Evolutionary conservation across 2,797 vertebrate species (phyloP).

Genomic region (Momotus momota): DNA sequence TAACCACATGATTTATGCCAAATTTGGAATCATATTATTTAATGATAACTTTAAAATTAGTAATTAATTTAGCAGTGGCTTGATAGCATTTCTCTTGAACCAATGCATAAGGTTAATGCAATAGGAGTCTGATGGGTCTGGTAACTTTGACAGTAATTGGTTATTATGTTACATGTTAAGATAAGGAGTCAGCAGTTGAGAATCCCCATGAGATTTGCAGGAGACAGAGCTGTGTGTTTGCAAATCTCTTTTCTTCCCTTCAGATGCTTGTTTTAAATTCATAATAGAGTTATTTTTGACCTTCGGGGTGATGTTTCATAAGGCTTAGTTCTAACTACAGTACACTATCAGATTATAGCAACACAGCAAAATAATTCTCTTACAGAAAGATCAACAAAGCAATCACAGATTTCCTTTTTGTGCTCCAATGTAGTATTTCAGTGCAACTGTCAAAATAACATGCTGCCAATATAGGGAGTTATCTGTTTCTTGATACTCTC

Average conservation of each 20-base stretch:
- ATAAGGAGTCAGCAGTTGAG: slow-evolving; percentile 72
- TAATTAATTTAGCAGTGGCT: slow-evolving; percentile 78
- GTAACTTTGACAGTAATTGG: slow-evolving; percentile 80
- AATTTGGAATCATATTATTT: slow-evolving; percentile 77
- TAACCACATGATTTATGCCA: slow-evolving; percentile 70
- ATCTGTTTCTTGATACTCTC: neutral
- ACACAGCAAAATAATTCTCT: neutral
- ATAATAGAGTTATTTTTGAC: slow-evolving; percentile 57
- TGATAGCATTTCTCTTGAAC: slow-evolving; percentile 76
- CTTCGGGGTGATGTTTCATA: slow-evolving; percentile 48
- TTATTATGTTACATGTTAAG: slow-evolving; percentile 75
- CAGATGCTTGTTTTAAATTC: slow-evolving; percentile 60
- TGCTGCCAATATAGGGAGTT: neutral
- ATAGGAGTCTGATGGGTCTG: slow-evolving; percentile 67
- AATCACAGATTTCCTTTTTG: neutral
- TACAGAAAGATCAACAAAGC: neutral
- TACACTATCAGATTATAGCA: slow-evolving; percentile 25
- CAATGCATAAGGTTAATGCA: slow-evolving; percentile 79
- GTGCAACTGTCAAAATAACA: neutral
- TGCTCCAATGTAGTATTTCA: neutral
- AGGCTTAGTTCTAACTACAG: neutral
- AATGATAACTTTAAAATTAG: slow-evolving; percentile 79
- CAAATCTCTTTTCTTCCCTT: slow-evolving; percentile 58
- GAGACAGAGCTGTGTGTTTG: slow-evolving; percentile 57
- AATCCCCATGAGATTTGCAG: slow-evolving; percentile 59